Percentiles rank a stretch among this genome's conserved stretches.
Conservation (phyloP, 2,797 vertebrate species). For the Alca torda region DNA sequence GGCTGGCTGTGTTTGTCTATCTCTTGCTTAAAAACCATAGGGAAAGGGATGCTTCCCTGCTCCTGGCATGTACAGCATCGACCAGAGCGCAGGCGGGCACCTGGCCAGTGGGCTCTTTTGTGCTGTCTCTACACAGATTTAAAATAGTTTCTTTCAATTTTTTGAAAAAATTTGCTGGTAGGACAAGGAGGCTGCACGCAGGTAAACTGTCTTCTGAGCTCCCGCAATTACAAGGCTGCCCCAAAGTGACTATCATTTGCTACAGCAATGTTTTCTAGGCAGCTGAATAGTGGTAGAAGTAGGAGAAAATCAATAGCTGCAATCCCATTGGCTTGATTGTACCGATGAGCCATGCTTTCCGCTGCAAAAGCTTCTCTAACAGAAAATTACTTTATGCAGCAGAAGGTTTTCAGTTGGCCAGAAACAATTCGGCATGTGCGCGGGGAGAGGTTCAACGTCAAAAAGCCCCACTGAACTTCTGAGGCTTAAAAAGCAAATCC, state of each 20-base stretch:
- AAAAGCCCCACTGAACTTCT: background rate
- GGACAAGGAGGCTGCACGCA: background rate
- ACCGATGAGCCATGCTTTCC: background rate
- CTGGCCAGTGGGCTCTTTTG: background rate
- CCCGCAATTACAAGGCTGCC: background rate
- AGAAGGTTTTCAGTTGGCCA: background rate
- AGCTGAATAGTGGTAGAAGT: background rate
- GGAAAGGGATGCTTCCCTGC: background rate
- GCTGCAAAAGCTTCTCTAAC: background rate
- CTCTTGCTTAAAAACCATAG: background rate
- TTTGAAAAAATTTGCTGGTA: background rate
- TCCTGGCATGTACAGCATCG: fast-evolving
- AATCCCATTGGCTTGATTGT: background rate
- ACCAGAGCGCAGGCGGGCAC: fast-evolving
- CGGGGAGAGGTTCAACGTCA: fast-evolving
- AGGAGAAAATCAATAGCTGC: background rate
- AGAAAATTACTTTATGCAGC: background rate
- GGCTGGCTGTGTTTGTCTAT: background rate
- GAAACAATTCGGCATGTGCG: background rate
- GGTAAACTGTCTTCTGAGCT: background rate
- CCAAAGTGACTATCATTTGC: background rate
- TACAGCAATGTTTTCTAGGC: background rate
- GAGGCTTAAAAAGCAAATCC: background rate
- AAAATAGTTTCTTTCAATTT: background rate
- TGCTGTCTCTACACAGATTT: background rate